These are phyloP conservation scores for Meda fulgida DNA, from an alignment of 2,797 vertebrate genomes.

Conservation along the genomic window DNA sequence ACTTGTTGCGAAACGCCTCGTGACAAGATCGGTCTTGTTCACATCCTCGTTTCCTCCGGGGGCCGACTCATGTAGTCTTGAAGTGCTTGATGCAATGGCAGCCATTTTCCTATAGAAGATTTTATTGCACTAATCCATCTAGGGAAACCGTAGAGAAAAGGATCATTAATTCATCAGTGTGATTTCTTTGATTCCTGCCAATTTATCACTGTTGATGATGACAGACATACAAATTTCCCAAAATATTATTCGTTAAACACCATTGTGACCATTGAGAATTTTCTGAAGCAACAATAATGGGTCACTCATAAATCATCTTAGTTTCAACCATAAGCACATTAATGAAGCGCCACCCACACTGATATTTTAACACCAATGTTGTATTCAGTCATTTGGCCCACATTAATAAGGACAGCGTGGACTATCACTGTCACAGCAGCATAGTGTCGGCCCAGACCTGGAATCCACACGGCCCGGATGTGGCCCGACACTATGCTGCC, in stretches of 20 bases:
- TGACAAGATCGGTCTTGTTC: slow-evolving; percentile 53
- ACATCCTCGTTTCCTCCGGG: slow-evolving; percentile 88
- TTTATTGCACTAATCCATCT: slow-evolving; percentile 89
- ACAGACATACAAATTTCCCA: background rate
- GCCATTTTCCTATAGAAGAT: slow-evolving; percentile 88
- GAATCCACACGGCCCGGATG: no score
- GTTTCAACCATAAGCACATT: background rate
- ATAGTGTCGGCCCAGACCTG: no score
- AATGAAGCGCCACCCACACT: background rate
- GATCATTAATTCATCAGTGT: background rate
- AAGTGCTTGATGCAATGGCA: slow-evolving; percentile 86
- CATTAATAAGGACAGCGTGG: background rate
- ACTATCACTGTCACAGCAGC: no score
- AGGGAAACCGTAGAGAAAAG: slow-evolving; percentile 42
- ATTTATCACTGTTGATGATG: background rate
- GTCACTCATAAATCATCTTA: background rate
- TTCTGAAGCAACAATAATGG: background rate
- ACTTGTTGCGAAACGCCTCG: background rate
- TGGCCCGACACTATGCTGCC: no score
- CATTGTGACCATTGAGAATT: no score
- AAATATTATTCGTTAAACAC: background rate
- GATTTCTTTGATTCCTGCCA: background rate
- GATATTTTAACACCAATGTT: background rate
- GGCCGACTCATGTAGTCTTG: slow-evolving; percentile 85
- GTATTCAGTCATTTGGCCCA: background rate